These are phyloP conservation scores for Anticlea derivata DNA, from an alignment of 2,888 invertebrate genomes.

Conservation along the genomic window DNA sequence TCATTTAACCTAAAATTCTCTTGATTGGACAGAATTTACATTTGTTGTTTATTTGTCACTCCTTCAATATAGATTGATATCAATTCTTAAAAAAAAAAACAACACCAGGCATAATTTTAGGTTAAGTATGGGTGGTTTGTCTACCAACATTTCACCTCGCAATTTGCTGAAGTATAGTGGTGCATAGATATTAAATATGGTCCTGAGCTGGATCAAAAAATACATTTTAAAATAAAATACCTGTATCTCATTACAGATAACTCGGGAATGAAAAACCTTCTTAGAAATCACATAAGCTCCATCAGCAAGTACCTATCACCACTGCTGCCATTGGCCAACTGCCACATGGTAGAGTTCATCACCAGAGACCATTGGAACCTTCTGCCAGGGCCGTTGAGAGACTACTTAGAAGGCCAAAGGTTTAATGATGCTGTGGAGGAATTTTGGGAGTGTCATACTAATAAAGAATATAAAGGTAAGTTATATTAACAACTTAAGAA, in stretches of 20 bases:
- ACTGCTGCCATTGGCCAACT: slow-evolving; percentile 86
- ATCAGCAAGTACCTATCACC: slow-evolving; percentile 83
- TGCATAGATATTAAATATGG: too few relatives aligned
- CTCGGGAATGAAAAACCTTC: slow-evolving; percentile 40
- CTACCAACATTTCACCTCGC: too few relatives aligned
- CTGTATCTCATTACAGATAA: slow-evolving; percentile 9
- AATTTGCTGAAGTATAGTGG: too few relatives aligned
- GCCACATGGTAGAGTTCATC: slow-evolving; percentile 88
- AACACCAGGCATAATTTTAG: too few relatives aligned
- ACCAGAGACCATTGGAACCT: slow-evolving; percentile 86
- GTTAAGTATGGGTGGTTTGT: too few relatives aligned
- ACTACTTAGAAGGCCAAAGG: slow-evolving; percentile 71
- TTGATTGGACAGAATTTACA: too few relatives aligned
- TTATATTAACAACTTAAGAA: background rate
- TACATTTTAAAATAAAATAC: too few relatives aligned
- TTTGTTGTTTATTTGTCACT: too few relatives aligned
- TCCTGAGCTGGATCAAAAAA: too few relatives aligned
- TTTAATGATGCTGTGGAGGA: slow-evolving; percentile 68
- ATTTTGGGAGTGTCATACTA: slow-evolving; percentile 71
- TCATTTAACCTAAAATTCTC: too few relatives aligned
- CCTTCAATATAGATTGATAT: too few relatives aligned
- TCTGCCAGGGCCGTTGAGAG: slow-evolving; percentile 80
- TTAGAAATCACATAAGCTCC: slow-evolving; percentile 69
- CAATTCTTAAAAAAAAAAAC: too few relatives aligned
- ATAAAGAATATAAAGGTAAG: slow-evolving; percentile 14